Percentiles rank a stretch among this genome's conserved stretches.
phyloP scores from a whole-genome alignment of 2,113 vertebrate genomes.

The Oryzias woworae region DNA sequence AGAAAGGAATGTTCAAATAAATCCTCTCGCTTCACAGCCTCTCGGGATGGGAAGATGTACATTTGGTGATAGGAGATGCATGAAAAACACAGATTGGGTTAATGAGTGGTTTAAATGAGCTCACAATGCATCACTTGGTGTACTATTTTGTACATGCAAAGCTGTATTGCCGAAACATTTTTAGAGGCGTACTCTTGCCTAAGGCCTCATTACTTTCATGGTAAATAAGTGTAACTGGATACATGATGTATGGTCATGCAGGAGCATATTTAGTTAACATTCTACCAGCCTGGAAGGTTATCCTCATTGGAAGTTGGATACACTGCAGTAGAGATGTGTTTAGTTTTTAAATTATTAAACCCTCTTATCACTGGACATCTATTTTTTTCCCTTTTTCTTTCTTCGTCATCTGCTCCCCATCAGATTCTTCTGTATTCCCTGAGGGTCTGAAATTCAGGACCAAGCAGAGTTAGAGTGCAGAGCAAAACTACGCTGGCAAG shows the following conservation, averaged over 20 bases:
- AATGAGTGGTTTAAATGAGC: slow-evolving; percentile 35
- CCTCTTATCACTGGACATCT: slow-evolving; percentile 25
- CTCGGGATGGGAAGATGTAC: slow-evolving; percentile 35
- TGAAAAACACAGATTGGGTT: slow-evolving; percentile 30
- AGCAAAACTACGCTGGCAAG: slow-evolving; percentile 5
- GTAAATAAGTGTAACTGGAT: slow-evolving; percentile 45
- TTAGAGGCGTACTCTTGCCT: slow-evolving; percentile 43
- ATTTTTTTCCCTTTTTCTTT: background rate
- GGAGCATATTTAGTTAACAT: slow-evolving; percentile 6
- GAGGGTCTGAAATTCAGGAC: slow-evolving; percentile 2
- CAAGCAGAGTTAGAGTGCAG: slow-evolving; percentile 1
- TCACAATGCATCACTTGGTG: slow-evolving; percentile 13
- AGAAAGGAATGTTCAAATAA: slow-evolving; percentile 35
- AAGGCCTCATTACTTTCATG: slow-evolving; percentile 65
- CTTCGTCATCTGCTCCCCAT: slow-evolving; percentile 1
- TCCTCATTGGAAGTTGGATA: slow-evolving; percentile 57
- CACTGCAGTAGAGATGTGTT: slow-evolving; percentile 34
- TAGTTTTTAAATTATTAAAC: slow-evolving; percentile 56
- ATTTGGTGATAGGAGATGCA: slow-evolving; percentile 33
- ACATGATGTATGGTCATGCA: slow-evolving; percentile 32
- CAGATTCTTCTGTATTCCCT: background rate
- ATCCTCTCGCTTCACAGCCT: slow-evolving; percentile 35
- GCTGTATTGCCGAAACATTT: slow-evolving; percentile 27
- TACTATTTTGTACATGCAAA: slow-evolving; percentile 24
- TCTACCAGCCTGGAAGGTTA: slow-evolving; percentile 32